Evolutionary conservation across 2,888 invertebrate species (phyloP).

Genomic region (Megaustenia siamemsis): DNA sequence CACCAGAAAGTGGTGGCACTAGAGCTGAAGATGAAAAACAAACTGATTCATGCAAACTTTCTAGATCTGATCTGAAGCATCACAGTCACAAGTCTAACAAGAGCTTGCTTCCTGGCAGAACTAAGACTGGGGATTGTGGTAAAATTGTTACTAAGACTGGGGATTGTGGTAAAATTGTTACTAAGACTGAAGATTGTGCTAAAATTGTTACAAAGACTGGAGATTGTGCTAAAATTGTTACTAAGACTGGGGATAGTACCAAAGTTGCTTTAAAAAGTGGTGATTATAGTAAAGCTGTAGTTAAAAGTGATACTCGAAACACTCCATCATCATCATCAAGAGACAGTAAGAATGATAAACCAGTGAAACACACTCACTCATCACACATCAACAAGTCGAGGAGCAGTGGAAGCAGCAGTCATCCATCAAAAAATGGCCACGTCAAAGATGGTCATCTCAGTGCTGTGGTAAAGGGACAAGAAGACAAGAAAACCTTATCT

Average conservation of each 20-base stretch:
- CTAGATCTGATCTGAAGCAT: neutral
- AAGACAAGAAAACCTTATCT: neutral
- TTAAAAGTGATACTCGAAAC: neutral
- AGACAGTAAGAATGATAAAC: neutral
- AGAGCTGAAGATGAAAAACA: constrained; percentile 8
- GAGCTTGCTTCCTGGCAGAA: neutral
- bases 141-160: neutral
- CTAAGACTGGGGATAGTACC: neutral
- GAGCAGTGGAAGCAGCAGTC: neutral
- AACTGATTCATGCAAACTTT: neutral
- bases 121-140: neutral
- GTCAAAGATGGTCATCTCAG: neutral
- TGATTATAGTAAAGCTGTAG: neutral
- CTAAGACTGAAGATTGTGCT: neutral
- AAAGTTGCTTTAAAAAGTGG: neutral
- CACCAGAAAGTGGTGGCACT: neutral
- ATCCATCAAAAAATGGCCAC: neutral
- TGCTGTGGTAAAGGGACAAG: neutral
- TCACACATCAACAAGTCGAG: neutral
- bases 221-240: neutral
- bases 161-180: neutral
- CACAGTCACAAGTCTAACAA: neutral
- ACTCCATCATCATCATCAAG: neutral
- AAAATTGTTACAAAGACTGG: neutral
- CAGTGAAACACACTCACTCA: neutral